A percentile compares a stretch with the other conserved stretches of the same genome.
These are phyloP conservation scores for Sesamia nonagrioides DNA, from an alignment of 1,140 invertebrate genomes.

Conservation along the genomic window DNA sequence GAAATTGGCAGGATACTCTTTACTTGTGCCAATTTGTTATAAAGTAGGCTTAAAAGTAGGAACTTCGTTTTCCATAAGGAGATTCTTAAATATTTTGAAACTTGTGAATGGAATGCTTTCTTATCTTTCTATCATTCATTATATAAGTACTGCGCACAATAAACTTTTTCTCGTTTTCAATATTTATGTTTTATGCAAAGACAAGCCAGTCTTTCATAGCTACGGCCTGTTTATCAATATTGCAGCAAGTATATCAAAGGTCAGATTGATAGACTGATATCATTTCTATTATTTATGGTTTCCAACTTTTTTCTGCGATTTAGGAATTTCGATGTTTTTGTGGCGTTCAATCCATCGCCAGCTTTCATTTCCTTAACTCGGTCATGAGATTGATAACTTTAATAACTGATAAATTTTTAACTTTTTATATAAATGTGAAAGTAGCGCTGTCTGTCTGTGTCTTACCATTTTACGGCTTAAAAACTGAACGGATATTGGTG, in stretches of 20 bases:
- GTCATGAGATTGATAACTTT: too few relatives aligned
- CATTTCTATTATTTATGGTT: not conserved
- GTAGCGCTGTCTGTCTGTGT: too few relatives aligned
- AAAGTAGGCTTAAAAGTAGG: too few relatives aligned
- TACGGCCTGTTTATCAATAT: conserved; percentile 25
- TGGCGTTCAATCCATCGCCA: not conserved
- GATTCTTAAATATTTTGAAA: not conserved
- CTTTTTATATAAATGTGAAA: too few relatives aligned
- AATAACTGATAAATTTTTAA: too few relatives aligned
- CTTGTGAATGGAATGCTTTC: conserved; percentile 8
- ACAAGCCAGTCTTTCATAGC: conserved; percentile 12
- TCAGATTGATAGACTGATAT: conserved; percentile 5
- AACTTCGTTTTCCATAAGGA: too few relatives aligned
- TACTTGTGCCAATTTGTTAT: too few relatives aligned
- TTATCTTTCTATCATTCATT: too few relatives aligned
- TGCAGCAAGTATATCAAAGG: conserved; percentile 14
- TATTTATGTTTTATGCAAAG: conserved; percentile 28
- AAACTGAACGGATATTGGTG: too few relatives aligned
- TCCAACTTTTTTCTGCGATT: not conserved
- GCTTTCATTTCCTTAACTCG: not conserved
- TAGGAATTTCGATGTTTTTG: not conserved
- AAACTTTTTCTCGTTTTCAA: conserved; percentile 20
- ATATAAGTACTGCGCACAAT: not conserved
- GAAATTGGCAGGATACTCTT: too few relatives aligned
- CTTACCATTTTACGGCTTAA: too few relatives aligned